Conservation (phyloP, 2,888 invertebrate genomes). For the Napeogenes inachia region DNA sequence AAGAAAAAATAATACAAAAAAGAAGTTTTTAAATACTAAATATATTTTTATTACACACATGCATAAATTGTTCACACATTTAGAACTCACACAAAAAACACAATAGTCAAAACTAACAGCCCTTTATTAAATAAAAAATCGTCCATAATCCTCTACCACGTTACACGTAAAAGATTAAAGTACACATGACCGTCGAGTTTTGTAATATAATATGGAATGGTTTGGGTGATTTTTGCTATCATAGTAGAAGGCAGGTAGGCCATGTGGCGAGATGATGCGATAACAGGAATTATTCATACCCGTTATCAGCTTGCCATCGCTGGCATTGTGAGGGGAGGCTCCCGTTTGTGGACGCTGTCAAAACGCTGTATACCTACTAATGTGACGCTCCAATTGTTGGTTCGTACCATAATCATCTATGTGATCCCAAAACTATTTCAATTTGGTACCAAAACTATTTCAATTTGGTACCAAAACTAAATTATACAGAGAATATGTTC, state of each 20-base stretch:
- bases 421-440: too few species aligned
- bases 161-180: constrained; percentile 4
- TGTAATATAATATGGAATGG: constrained; percentile 39
- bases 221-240: constrained; percentile 47
- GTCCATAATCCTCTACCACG: constrained; percentile 59
- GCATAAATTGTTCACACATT: constrained; percentile 8
- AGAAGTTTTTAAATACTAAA: too few species aligned
- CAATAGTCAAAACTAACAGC: constrained; percentile 70
- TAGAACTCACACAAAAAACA: constrained; percentile 67
- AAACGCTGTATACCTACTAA: constrained; percentile 69
- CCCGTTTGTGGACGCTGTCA: constrained; percentile 69
- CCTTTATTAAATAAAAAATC: constrained; percentile 71
- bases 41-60: constrained; percentile 47
- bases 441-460: too few species aligned
- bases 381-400: constrained; percentile 70
- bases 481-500: too few species aligned
- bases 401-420: constrained; percentile 39
- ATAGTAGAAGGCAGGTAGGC: constrained; percentile 74
- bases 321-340: constrained; percentile 74
- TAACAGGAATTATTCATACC: constrained; percentile 77
- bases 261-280: constrained; percentile 76
- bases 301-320: constrained; percentile 75
- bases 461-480: too few species aligned
- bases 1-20: too few species aligned
- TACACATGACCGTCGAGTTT: background rate